These are phyloP conservation scores for Ctena decussata DNA, from an alignment of 2,888 invertebrate genomes.

Conservation along the genomic window DNA sequence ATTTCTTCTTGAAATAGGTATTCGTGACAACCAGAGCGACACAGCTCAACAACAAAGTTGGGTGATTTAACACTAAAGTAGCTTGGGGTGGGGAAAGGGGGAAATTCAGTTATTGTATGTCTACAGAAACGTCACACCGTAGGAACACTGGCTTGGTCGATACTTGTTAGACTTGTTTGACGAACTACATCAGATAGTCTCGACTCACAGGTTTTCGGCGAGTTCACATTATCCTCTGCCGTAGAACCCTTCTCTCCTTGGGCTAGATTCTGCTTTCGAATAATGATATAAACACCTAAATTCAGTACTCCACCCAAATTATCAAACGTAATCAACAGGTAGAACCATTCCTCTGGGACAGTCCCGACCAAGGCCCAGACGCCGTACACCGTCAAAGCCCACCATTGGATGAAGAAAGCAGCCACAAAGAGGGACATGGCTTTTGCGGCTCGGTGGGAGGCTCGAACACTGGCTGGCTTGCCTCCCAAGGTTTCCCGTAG, in stretches of 20 bases:
- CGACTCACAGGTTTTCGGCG: not conserved
- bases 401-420: constrained; percentile 58
- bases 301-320: not conserved
- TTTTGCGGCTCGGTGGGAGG: constrained; percentile 35
- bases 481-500: constrained; percentile 13
- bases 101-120: too few relatives aligned
- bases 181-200: not conserved
- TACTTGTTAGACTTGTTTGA: too few relatives aligned
- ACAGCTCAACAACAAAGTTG: too few relatives aligned
- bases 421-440: constrained; percentile 57
- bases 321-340: not conserved
- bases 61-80: too few relatives aligned
- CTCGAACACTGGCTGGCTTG: not conserved
- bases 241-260: not conserved
- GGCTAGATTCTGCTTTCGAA: not conserved
- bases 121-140: too few relatives aligned
- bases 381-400: constrained; percentile 42
- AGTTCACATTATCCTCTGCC: not conserved
- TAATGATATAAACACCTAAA: not conserved
- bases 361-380: constrained; percentile 24
- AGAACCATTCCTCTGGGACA: not conserved
- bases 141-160: too few relatives aligned
- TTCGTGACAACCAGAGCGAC: too few relatives aligned
- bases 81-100: too few relatives aligned
- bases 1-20: too few relatives aligned